Base-by-base conservation (phyloP, 2,888 invertebrate species). In the Nemurella pictetii region DNA sequence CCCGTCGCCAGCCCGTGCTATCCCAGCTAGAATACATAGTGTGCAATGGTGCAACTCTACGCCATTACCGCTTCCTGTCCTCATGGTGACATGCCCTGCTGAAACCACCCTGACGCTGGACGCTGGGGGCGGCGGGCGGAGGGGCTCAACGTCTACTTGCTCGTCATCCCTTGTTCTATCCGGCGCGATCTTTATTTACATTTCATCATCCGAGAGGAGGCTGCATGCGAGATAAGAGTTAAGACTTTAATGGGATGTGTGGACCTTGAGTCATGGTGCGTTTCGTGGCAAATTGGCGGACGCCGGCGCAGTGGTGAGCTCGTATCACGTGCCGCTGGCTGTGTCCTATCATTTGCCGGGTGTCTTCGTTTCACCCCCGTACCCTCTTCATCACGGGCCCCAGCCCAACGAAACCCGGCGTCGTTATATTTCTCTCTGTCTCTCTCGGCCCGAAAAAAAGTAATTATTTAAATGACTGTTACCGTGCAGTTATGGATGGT, bases 381-480 rank as follows among this genome's bases (percentile, higher is more conserved):
- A 55, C 55, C 55, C 55, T 2, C 55, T 20, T 12, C 55, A 55
- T 20, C 55, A 32, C 55, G 55, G 12, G 1, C 55, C 55, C 55
- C 9, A 12, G 55, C 55, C 9, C 55, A 20, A 55, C n/a, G n/a
- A n/a, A n/a, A n/a, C 55, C 20, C 55, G 9, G 55, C 20, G 15
- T 55, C 55, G 55, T 20, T 55, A 20, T 55, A 55, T 55, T 55
- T 55, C 20, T 55, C 20, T 12, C 28, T 27, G 28, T 75, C 75
- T 28, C 28, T 75, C 75, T 9, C 75, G 0, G 27, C 75, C 75
- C 55, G 55, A 55, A 55, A 55, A 36, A 75, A 75, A 75, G 75
- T 75, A 75, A 75, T 75, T 26, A 75, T 27, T 75, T 75, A 75
- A 75, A 75, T 75, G 26, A 75, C 75, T 75, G 27, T 28, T 28